phyloP scores from a whole-genome alignment of 1,140 invertebrate genomes.

The Magallana angulata region DNA sequence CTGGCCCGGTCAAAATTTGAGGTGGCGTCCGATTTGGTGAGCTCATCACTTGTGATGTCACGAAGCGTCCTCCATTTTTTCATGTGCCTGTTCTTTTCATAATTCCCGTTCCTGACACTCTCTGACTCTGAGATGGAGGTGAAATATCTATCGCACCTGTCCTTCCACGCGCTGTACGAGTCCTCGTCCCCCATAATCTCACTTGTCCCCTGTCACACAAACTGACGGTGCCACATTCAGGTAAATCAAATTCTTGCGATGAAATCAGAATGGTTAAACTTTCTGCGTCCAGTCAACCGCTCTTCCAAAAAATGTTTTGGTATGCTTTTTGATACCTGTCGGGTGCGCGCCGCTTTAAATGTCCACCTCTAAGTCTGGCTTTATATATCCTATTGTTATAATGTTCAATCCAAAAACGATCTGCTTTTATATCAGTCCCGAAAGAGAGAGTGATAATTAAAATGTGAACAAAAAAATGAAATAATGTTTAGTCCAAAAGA shows the following conservation, averaged over 20 bases:
- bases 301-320: neutral
- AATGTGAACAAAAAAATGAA: neutral
- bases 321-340: neutral
- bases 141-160: constrained; percentile 56
- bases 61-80: constrained; percentile 26
- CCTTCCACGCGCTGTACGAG: constrained; percentile 38
- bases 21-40: neutral
- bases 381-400: neutral
- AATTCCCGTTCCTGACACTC: constrained; percentile 9
- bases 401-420: neutral
- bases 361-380: neutral
- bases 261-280: too few relatives aligned
- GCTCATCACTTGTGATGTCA: constrained; percentile 14
- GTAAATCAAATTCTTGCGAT: too few relatives aligned
- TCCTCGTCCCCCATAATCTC: neutral
- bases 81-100: neutral
- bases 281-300: neutral
- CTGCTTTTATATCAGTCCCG: neutral
- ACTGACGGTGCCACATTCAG: too few relatives aligned
- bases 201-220: too few relatives aligned
- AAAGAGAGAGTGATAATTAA: neutral
- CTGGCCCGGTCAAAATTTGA: constrained; percentile 3
- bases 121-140: constrained; percentile 51
- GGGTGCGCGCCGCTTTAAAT: neutral
- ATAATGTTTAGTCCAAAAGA: neutral